Evolutionary conservation across 2,797 vertebrate species (phyloP), one percentile per base, ranked within the genome.

Genomic region (Emys orbicularis): DNA sequence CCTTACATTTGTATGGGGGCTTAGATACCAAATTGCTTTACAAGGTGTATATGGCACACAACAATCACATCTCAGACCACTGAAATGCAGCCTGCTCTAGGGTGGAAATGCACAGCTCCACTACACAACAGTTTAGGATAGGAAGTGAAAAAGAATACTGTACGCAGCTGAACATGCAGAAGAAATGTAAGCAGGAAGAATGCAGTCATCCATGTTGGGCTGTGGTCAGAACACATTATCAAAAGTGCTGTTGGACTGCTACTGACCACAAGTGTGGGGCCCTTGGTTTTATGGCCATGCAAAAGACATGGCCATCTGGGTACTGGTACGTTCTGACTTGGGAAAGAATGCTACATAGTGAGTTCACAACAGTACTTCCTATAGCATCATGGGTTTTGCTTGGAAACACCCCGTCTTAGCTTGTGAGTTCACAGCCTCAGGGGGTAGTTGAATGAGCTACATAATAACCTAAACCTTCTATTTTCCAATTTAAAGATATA

Each of bases 31-130:
- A 49, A 31, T 15, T 77, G 44, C 27, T 77, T 29, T 47, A 77
- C 44, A 29, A 49, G 27, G 27, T 49, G 29, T 77, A 49, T 25
- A 31, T 15, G 29, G 13, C 68, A 5, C n/a, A 15, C 37, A 61
- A 41, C 50, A 86, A 1, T 27, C 37, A 31, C 8, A 68, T 37
- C 27, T 77, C 83, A 56, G 81, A 88, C 0, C 4, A 23, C 37
- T 15, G 79, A 25, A 9, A 44, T 0, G 0, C 0, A 0, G 57
- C 6, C 68, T 44, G 31, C 18, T 52, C 47, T 18, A 6, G 47
- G 56, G 7, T 77, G 47, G 49, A 11, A 2, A 0, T 50, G 16
- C 56, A 16, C 0, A 0, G 8, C 50, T 52, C 12, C 6, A 1
- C 23, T 88, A 74, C 59, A 10, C 41, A 56, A 79, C 0, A 0